phyloP scores from a whole-genome alignment of 2,888 invertebrate species.

The Lymantria dispar region DNA sequence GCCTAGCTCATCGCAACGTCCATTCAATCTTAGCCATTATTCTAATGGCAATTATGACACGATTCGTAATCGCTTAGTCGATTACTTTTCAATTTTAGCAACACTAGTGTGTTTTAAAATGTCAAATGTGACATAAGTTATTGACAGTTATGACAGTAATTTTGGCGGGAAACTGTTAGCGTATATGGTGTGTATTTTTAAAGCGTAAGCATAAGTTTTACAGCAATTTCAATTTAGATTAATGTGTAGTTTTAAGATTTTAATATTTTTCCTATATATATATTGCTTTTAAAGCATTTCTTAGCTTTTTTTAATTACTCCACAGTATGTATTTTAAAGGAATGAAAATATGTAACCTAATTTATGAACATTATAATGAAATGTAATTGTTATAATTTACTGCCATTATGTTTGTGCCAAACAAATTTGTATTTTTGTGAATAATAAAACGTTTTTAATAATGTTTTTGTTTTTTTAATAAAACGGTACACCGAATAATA shows the following conservation, averaged over 20 bases:
- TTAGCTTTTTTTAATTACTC: not conserved
- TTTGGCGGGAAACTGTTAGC: constrained; percentile 20
- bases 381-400: not conserved
- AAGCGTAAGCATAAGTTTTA: not conserved
- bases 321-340: not conserved
- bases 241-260: not conserved
- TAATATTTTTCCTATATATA: not conserved
- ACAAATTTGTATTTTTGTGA: constrained; percentile 32
- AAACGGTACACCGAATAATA: not conserved
- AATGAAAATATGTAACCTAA: not conserved
- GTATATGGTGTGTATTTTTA: not conserved
- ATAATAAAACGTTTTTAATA: constrained; percentile 15
- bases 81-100: not conserved
- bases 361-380: not conserved
- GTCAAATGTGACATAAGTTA: not conserved
- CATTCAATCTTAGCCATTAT: constrained; percentile 50
- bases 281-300: not conserved
- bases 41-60: constrained; percentile 44
- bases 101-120: constrained; percentile 11
- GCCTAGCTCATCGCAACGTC: constrained; percentile 39
- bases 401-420: constrained; percentile 10
- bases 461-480: constrained; percentile 11
- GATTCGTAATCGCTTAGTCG: constrained; percentile 41
- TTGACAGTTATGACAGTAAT: constrained; percentile 20
- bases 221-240: not conserved